Evolutionary conservation across 92 coral and sea anemone genomes (phyloP), one percentile per base, ranked within the genome.

Genomic region (Epizoanthus stellaris): DNA sequence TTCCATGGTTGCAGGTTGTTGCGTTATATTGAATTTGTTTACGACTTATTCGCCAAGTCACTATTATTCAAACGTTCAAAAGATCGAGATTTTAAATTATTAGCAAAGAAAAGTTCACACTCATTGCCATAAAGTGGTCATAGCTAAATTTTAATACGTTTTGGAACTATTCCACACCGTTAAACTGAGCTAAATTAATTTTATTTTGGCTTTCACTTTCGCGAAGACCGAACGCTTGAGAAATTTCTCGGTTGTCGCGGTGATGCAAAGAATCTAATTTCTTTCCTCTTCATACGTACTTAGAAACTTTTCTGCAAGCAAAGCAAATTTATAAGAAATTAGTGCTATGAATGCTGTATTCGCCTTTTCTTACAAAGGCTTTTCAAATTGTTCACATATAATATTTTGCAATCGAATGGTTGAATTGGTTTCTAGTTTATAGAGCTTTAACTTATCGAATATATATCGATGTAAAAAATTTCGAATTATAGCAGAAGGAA

Each of bases 371-470:
- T 72, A 62, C 40, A 14, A 64, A 79, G 83, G 83, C 83, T 20
- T 79, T 79, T 42, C 87, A 92, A 92, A 89, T 91, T 92, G 93
- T 92, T 90, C 77, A 80, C 87, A 87, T 87, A 23, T 23, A 23
- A 90, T 91, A 90, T 90, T 90, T 90, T 87, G 65, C 85, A 76
- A 85, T 76, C 70, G 67, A 82, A 90, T 87, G 86, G 92, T 89
- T 92, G 89, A 89, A 89, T 87, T 76, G 89, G 87, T 82, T 88
- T 86, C 87, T 89, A 89, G 95, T 88, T 87, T 91, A 93, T 90
- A 91, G 93, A 94, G 93, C 90, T 82, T 82, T 94, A 94, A 94
- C 95, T 94, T 94, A 94, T 94, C 95, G 91, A 94, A 92, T 92
- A 90, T 91, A 91, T 92, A 92, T 88, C 98, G 88, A 89, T 94